Percentiles rank a stretch among this genome's conserved stretches.
These are phyloP conservation scores for Lycopodina hypogea DNA, from an alignment of 37 sponge, comb jelly and placozoan genomes.

Conservation along the genomic window DNA sequence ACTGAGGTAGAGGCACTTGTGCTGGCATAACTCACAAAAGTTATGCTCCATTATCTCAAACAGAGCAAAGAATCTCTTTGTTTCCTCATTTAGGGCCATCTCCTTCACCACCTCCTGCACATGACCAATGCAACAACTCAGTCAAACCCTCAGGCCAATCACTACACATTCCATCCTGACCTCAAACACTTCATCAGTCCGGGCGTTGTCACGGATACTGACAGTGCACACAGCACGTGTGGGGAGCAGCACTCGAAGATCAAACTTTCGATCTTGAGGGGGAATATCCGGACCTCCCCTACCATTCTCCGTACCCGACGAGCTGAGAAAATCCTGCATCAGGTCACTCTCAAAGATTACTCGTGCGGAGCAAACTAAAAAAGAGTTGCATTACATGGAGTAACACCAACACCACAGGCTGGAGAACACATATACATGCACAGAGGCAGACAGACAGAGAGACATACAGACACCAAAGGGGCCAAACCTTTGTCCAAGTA, in stretches of 20 bases:
- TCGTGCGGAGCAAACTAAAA: conserved; percentile 63
- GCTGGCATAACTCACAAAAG: conserved; percentile 68
- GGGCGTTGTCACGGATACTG: conserved; percentile 34
- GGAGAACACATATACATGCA: not conserved
- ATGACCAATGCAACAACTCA: not conserved
- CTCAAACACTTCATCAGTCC: conserved; percentile 50
- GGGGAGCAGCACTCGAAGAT: conserved; percentile 48
- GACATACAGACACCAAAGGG: not conserved
- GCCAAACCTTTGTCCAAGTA: conserved; percentile 85
- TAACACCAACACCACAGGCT: too few species aligned
- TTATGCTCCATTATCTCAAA: conserved; percentile 36
- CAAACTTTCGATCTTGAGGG: conserved; percentile 19
- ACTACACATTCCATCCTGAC: not conserved
- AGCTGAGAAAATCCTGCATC: conserved; percentile 76
- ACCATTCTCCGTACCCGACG: not conserved
- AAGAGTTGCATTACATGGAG: not conserved
- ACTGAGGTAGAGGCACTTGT: too few species aligned
- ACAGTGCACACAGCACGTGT: conserved; percentile 29
- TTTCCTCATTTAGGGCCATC: conserved; percentile 34
- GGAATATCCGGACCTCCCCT: not conserved
- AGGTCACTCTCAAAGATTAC: conserved; percentile 81
- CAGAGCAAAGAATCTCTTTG: conserved; percentile 54
- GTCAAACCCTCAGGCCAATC: not conserved
- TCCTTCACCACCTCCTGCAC: conserved; percentile 47
- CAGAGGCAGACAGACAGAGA: not conserved